Evolutionary conservation across 2,113 vertebrate species (phyloP).

Genomic region (Myotis yumanensis): DNA sequence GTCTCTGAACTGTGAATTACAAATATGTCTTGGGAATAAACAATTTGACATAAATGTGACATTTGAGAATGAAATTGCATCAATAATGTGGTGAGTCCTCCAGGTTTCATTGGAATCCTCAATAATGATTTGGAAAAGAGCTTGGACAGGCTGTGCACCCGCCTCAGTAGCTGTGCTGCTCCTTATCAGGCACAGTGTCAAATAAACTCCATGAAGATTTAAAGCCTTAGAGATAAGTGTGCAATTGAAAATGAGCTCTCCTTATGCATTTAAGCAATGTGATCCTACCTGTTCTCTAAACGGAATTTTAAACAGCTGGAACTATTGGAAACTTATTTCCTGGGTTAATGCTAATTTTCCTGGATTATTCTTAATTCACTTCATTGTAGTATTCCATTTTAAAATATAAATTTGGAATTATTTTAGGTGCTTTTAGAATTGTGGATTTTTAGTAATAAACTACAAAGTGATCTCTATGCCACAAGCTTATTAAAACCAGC

Average conservation of each 20-base stretch:
- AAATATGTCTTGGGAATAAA: constrained; percentile 60
- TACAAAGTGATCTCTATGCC: background rate
- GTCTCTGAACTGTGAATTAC: constrained; percentile 15
- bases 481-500: constrained; percentile 22
- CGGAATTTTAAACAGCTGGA: constrained; percentile 61
- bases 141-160: background rate
- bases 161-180: background rate
- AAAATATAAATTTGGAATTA: constrained; percentile 3
- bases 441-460: constrained; percentile 20
- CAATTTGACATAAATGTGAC: constrained; percentile 19
- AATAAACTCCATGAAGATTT: constrained; percentile 51
- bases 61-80: constrained; percentile 53
- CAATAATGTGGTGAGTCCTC: background rate
- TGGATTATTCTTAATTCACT: constrained; percentile 48
- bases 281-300: constrained; percentile 65
- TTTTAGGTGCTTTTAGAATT: constrained; percentile 32
- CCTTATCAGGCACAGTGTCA: constrained; percentile 70
- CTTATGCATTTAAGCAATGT: constrained; percentile 62
- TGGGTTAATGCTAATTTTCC: constrained; percentile 55
- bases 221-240: constrained; percentile 61
- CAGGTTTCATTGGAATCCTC: background rate
- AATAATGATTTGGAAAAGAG: constrained; percentile 2
- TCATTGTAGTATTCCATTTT: constrained; percentile 33
- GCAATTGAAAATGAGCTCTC: constrained; percentile 67
- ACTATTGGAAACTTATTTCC: constrained; percentile 56